Evolutionary conservation across 2,888 invertebrate genomes (phyloP).

Genomic region (Halictus quadricinctus): DNA sequence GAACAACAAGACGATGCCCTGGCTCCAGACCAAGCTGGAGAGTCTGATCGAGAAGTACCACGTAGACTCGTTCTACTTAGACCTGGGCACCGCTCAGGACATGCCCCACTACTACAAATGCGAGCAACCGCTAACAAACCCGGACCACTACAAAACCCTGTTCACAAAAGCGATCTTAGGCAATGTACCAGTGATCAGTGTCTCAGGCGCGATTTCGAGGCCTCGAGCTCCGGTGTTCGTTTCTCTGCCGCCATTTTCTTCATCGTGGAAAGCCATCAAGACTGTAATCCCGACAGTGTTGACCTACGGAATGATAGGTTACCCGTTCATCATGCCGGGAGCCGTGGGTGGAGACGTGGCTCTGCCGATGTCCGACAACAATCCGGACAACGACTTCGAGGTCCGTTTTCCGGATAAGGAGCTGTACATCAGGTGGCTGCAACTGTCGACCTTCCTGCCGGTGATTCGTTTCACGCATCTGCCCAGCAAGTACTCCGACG

Average conservation of each 20-base stretch:
- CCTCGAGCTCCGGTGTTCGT: conserved; percentile 94
- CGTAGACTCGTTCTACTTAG: conserved; percentile 93
- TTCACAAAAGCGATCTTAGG: conserved; percentile 86
- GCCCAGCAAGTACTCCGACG: conserved; percentile 94
- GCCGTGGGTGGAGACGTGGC: conserved; percentile 95
- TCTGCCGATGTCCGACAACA: conserved; percentile 84
- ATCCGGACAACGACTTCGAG: conserved; percentile 92
- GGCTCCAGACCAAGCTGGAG: conserved; percentile 90
- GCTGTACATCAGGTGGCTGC: conserved; percentile 93
- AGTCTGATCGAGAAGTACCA: conserved; percentile 88
- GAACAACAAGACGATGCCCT: conserved; percentile 90
- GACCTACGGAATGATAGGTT: conserved; percentile 95
- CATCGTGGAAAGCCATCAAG: conserved; percentile 93
- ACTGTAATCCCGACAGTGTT: conserved; percentile 93
- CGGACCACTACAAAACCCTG: conserved; percentile 91
- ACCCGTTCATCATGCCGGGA: conserved; percentile 96
- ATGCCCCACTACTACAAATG: conserved; percentile 94
- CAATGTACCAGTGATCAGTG: conserved; percentile 88
- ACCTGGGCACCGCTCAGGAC: conserved; percentile 91
- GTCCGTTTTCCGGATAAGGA: conserved; percentile 89
- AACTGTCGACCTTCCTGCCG: conserved; percentile 94
- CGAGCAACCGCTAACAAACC: conserved; percentile 88
- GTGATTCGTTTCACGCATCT: conserved; percentile 95
- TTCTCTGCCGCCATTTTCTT: conserved; percentile 92
- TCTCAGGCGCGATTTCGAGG: conserved; percentile 91